Conservation (phyloP, 2,888 invertebrate species). For the Calameuta pallipes region DNA sequence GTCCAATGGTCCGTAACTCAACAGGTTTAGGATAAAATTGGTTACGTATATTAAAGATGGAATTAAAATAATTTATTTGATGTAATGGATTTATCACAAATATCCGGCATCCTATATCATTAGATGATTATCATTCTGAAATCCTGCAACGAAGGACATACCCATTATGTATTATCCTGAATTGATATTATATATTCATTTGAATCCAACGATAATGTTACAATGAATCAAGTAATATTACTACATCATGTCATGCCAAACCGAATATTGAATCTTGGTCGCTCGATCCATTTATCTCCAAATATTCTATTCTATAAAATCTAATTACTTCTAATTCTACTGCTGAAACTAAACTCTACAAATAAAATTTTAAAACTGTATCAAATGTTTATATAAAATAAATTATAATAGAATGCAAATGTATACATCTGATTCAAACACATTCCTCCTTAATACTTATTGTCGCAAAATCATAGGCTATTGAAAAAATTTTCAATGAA, state of each 20-base stretch:
- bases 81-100: not conserved
- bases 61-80: not conserved
- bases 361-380: constrained; percentile 55
- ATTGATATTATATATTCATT: constrained; percentile 37
- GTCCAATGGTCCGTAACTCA: constrained; percentile 11
- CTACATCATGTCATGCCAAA: constrained; percentile 58
- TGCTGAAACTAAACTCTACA: constrained; percentile 54
- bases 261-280: constrained; percentile 48
- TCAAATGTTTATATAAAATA: constrained; percentile 65
- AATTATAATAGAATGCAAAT: constrained; percentile 56
- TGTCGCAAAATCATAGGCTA: not conserved
- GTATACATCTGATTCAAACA: not conserved
- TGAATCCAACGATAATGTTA: constrained; percentile 35
- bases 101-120: constrained; percentile 27
- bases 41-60: not conserved
- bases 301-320: constrained; percentile 53
- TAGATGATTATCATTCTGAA: constrained; percentile 27
- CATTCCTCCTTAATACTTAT: not conserved
- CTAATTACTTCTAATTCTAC: constrained; percentile 54
- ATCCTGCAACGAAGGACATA: constrained; percentile 22
- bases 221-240: constrained; percentile 28
- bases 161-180: constrained; percentile 7
- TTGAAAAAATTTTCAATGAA: not conserved
- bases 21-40: not conserved
- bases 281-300: constrained; percentile 52